Percentiles rank a stretch among this genome's conserved stretches.
Conservation (phyloP, 1,140 invertebrate species). For the Meloidogyne floridensis region DNA sequence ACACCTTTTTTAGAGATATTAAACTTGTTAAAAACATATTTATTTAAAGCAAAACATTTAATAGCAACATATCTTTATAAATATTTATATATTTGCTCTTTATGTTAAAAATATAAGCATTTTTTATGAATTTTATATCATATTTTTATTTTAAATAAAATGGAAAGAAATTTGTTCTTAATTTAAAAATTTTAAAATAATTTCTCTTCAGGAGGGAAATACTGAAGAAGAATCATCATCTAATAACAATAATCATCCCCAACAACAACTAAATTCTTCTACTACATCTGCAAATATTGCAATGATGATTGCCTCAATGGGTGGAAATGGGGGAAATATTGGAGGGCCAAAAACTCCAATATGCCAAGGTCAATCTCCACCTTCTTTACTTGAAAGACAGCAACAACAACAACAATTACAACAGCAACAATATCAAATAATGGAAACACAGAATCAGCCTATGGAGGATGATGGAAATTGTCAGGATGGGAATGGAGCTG, state of each 20-base stretch:
- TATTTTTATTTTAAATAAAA: too few species aligned
- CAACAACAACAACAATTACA: too few species aligned
- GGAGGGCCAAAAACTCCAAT: background rate
- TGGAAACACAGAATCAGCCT: background rate
- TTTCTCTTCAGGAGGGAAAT: background rate
- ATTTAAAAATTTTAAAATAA: too few species aligned
- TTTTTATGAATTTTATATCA: too few species aligned
- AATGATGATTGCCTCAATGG: constrained; percentile 6
- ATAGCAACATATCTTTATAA: too few species aligned
- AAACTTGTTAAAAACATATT: too few species aligned
- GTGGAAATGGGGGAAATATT: background rate
- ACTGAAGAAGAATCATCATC: constrained; percentile 5
- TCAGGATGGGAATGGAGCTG: constrained; percentile 37
- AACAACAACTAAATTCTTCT: background rate
- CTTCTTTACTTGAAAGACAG: background rate
- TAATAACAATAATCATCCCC: background rate
- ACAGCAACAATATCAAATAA: background rate
- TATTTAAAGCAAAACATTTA: too few species aligned
- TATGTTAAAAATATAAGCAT: too few species aligned
- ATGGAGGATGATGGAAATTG: constrained; percentile 1
- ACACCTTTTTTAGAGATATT: too few species aligned
- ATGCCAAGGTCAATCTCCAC: background rate
- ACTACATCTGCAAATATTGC: background rate
- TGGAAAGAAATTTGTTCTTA: too few species aligned
- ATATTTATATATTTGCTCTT: too few species aligned